Evolutionary conservation across 1,140 invertebrate species (phyloP), one percentile per base, ranked within the genome.

Genomic region (Heliconius himera): DNA sequence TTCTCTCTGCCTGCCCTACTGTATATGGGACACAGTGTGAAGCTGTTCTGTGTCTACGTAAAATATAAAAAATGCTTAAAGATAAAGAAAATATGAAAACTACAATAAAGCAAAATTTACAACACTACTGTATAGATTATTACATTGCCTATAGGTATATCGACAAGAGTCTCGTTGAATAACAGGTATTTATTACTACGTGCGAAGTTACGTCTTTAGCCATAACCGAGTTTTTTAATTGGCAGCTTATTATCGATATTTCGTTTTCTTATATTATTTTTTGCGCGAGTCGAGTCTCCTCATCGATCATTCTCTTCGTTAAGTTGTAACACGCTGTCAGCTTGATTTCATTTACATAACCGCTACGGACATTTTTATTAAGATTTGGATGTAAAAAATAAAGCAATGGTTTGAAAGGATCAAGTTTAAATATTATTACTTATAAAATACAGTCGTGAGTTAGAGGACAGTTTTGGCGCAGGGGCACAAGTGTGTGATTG

Each of bases 301-400:
- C 60, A 66, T 66, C 60, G 60, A 66, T 66, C 60, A 66, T 66
- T n/a, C 60, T 66, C 26, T 66, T 66, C 60, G 60, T 66, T 66
- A 66, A 66, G 60, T 66, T 66, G 60, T 66, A 66, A 66, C 60
- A 5, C 60, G 60, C 60, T 66, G 60, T 66, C 60, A 66, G 26
- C 60, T 66, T 66, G 60, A 66, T 66, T 66, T 66, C 60, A 66
- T 66, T 66, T 66, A 29, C 60, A 66, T 66, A 66, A 66, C 60
- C 22, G 26, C 22, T 66, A 66, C 26, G 22, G 60, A 66, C 60
- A 29, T 13, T 66, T 66, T 66, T 66, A 66, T 66, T 66, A 66
- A 29, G 26, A 66, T 66, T 66, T 66, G 3, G 11, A 29, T 16
- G 29, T 56, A 29, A 66, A 66, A 16, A 66, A 29, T 26, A 66